These are phyloP conservation scores for Euglossa dilemma DNA, from an alignment of 1,140 invertebrate species.

Conservation along the genomic window DNA sequence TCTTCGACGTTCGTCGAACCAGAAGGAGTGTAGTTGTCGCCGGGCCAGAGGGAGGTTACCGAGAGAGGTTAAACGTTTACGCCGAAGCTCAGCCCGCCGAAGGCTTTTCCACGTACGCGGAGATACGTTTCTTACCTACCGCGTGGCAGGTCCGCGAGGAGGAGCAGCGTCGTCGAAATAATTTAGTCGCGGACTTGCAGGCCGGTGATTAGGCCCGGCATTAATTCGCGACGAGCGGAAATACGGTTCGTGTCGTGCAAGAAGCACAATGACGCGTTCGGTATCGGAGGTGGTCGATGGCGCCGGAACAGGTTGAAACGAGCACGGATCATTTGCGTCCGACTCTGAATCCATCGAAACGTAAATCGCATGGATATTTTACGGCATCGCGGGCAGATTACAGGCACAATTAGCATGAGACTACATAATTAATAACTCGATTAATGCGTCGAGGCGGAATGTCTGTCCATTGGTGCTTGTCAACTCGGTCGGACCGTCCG, in stretches of 20 bases:
- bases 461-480: constrained; percentile 66
- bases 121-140: no score
- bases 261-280: constrained; percentile 39
- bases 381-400: constrained; percentile 67
- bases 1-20: not conserved
- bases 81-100: not conserved
- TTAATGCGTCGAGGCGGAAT: constrained; percentile 74
- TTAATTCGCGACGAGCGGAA: constrained; percentile 14
- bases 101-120: no score
- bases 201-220: not conserved
- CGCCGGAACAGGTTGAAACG: constrained; percentile 50
- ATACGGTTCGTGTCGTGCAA: constrained; percentile 21
- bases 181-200: not conserved
- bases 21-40: not conserved
- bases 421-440: constrained; percentile 75
- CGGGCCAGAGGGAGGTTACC: not conserved
- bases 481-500: constrained; percentile 26
- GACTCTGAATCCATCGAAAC: constrained; percentile 24
- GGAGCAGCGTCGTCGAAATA: not conserved
- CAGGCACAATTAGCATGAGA: constrained; percentile 74
- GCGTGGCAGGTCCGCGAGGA: not conserved
- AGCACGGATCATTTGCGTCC: constrained; percentile 57
- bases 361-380: constrained; percentile 72
- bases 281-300: not conserved
- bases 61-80: not conserved